These are phyloP conservation scores for Drosophila tani DNA, from an alignment of 1,140 invertebrate species.

Conservation along the genomic window DNA sequence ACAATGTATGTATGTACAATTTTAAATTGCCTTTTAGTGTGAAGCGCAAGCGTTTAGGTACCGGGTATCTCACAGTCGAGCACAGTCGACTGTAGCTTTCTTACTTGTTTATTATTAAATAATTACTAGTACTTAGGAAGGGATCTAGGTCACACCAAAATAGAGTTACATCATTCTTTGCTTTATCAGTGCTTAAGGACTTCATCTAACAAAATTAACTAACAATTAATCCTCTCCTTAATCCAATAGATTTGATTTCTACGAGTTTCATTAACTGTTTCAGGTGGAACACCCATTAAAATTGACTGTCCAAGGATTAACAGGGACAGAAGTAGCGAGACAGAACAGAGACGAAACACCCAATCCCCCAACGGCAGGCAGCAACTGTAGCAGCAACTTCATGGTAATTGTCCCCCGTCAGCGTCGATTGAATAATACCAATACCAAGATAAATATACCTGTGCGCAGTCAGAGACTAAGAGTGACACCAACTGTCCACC, in stretches of 20 bases:
- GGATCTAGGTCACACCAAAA: too few species aligned
- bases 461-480: conserved; percentile 46
- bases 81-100: too few species aligned
- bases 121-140: too few species aligned
- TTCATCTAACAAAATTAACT: too few species aligned
- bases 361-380: background rate
- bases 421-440: conserved; percentile 16
- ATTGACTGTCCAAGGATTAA: conserved; percentile 23
- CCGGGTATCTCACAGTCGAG: too few species aligned
- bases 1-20: too few species aligned
- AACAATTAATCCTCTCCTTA: background rate
- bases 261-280: conserved; percentile 1
- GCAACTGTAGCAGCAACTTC: conserved; percentile 11
- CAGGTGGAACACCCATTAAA: conserved; percentile 20
- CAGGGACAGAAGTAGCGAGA: conserved; percentile 1
- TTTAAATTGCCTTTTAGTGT: too few species aligned
- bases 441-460: conserved; percentile 30
- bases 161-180: too few species aligned
- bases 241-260: conserved; percentile 17
- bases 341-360: background rate
- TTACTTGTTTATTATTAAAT: too few species aligned
- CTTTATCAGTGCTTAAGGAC: background rate
- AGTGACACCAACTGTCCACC: conserved; percentile 48
- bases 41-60: too few species aligned
- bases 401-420: conserved; percentile 67